phyloP scores from a whole-genome alignment of 2,113 vertebrate species.

The Serinus canaria region DNA sequence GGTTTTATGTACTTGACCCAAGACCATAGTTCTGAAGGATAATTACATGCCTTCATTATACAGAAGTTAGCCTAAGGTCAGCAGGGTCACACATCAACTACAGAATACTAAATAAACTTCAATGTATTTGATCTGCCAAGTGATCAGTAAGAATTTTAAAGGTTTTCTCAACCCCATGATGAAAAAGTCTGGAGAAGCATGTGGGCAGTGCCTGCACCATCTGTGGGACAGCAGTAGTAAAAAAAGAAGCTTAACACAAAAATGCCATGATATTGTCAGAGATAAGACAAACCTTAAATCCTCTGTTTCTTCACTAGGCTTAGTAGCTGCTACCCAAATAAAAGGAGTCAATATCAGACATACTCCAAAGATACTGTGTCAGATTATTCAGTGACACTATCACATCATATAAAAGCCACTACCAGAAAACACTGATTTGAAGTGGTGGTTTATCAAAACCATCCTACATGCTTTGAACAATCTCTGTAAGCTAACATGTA shows the following conservation, averaged over 20 bases:
- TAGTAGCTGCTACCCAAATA: background rate
- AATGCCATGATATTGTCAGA: background rate
- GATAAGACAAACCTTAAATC: background rate
- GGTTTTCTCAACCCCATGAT: background rate
- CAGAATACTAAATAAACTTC: background rate
- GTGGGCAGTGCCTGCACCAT: background rate
- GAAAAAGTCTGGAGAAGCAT: background rate
- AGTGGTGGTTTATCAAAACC: background rate
- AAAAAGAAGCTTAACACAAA: background rate
- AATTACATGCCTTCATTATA: background rate
- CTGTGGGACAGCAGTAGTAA: background rate
- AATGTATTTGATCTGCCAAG: background rate
- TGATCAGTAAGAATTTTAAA: background rate
- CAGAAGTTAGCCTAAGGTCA: background rate
- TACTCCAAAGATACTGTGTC: background rate
- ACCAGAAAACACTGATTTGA: background rate
- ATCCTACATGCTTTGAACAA: background rate
- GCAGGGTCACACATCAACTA: background rate
- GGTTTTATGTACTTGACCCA: background rate
- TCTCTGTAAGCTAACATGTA: background rate
- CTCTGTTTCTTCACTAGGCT: background rate
- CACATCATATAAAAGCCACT: background rate
- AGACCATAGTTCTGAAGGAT: background rate
- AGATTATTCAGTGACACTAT: background rate
- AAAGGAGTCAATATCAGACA: background rate